phyloP scores from a whole-genome alignment of 2,797 vertebrate species.

The Australoheros facetus region DNA sequence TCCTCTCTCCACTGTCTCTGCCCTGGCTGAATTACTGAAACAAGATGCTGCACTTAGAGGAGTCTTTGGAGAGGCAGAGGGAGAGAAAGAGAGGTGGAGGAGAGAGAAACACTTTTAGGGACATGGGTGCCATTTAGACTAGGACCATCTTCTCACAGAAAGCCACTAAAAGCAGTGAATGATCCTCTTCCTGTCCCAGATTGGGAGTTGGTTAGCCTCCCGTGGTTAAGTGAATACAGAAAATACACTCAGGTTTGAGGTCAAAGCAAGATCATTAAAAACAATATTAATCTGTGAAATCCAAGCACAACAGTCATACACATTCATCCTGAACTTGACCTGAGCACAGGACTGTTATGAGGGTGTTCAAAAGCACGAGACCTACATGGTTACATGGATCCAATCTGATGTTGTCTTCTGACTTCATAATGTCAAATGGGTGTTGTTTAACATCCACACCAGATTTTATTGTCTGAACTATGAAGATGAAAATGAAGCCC shows the following conservation, averaged over 20 bases:
- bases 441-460: conserved; percentile 79
- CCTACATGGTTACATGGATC: conserved; percentile 1
- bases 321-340: background rate
- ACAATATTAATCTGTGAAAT: conserved; percentile 54
- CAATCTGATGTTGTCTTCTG: conserved; percentile 40
- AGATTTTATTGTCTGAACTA: conserved; percentile 80
- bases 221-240: conserved; percentile 69
- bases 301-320: background rate
- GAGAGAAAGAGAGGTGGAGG: conserved; percentile 62
- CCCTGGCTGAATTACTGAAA: conserved; percentile 86
- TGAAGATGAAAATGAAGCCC: conserved; percentile 82
- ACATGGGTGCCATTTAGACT: conserved; percentile 85
- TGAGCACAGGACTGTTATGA: background rate
- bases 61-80: conserved; percentile 77
- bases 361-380: background rate
- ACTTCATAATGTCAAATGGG: conserved; percentile 68
- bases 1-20: conserved; percentile 80
- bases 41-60: conserved; percentile 86
- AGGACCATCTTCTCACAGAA: conserved; percentile 76
- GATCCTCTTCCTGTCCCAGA: conserved; percentile 77
- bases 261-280: conserved; percentile 73
- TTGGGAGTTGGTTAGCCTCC: conserved; percentile 71
- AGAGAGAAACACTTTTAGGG: conserved; percentile 82
- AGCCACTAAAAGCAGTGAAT: conserved; percentile 83
- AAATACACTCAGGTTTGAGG: conserved; percentile 71